Conservation (phyloP, 1,140 invertebrate species). For the Phthorimaea operculella region DNA sequence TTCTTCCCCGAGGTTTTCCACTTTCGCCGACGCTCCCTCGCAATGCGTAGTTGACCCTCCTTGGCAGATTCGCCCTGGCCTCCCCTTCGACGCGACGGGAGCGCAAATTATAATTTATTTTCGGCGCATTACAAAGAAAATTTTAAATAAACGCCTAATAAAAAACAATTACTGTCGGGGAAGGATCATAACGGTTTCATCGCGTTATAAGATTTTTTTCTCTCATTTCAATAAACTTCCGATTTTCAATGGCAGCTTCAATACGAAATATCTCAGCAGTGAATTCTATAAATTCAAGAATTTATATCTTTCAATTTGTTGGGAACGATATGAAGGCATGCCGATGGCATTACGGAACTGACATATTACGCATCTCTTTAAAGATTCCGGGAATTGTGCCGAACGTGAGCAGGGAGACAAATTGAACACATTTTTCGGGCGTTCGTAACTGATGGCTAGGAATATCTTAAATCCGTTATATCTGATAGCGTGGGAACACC, state of each 20-base stretch:
- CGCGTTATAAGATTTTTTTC: background rate
- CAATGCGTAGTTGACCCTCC: constrained; percentile 27
- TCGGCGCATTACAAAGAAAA: constrained; percentile 21
- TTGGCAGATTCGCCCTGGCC: constrained; percentile 20
- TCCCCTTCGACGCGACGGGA: constrained; percentile 11
- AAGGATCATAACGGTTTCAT: background rate
- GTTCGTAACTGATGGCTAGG: constrained; percentile 17
- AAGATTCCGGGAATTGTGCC: constrained; percentile 24
- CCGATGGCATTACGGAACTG: constrained; percentile 21
- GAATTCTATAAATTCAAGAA: background rate
- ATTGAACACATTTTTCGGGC: constrained; percentile 26
- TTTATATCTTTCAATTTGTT: constrained; percentile 4
- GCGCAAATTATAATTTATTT: constrained; percentile 32
- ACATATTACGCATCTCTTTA: constrained; percentile 22
- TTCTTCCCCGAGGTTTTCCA: constrained; percentile 15
- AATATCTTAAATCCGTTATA: constrained; percentile 19
- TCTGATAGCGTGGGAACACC: constrained; percentile 12
- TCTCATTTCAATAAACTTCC: no score
- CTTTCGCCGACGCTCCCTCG: background rate
- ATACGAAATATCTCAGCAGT: no score
- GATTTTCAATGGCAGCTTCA: no score
- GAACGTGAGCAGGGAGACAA: constrained; percentile 26
- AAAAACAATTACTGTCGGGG: constrained; percentile 12
- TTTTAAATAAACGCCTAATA: constrained; percentile 25
- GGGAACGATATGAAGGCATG: background rate